Percentiles rank a stretch among this genome's conserved stretches.
These are phyloP conservation scores for Carterocephalus palaemon DNA, from an alignment of 2,888 invertebrate species.

Conservation along the genomic window DNA sequence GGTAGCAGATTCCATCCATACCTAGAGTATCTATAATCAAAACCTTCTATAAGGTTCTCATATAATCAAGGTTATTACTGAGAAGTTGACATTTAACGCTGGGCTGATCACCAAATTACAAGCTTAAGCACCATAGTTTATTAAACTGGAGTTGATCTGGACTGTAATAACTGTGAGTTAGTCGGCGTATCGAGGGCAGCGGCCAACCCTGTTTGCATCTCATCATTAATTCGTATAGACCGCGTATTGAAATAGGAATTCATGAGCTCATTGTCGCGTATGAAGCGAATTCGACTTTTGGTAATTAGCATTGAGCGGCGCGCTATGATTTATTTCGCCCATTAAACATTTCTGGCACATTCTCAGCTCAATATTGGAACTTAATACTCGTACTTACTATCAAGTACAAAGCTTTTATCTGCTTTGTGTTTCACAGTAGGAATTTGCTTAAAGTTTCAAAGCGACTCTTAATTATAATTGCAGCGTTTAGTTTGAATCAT, in stretches of 20 bases:
- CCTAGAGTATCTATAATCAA: no score
- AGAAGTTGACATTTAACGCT: no score
- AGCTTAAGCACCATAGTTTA: no score
- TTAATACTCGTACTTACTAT: background rate
- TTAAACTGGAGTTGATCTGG: no score
- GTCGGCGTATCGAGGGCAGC: constrained; percentile 32
- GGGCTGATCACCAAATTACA: no score
- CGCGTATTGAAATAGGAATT: constrained; percentile 30
- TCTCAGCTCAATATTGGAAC: constrained; percentile 1
- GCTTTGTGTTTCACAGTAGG: constrained; percentile 8
- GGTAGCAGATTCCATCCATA: no score
- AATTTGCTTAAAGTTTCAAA: constrained; percentile 15
- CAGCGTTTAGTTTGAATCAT: constrained; percentile 7
- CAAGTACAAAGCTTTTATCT: background rate
- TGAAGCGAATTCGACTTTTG: constrained; percentile 12
- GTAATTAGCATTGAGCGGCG: constrained; percentile 13
- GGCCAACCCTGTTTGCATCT: constrained; percentile 26
- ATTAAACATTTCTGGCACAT: constrained; percentile 18
- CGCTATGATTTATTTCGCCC: constrained; percentile 10
- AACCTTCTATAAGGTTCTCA: no score
- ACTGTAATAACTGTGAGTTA: no score
- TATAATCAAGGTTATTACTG: no score
- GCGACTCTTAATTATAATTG: constrained; percentile 16
- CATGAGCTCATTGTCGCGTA: constrained; percentile 15
- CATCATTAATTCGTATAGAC: constrained; percentile 38